These are phyloP conservation scores for Percopsis omiscomaycus DNA, from an alignment of 2,797 vertebrate genomes.

Conservation along the genomic window DNA sequence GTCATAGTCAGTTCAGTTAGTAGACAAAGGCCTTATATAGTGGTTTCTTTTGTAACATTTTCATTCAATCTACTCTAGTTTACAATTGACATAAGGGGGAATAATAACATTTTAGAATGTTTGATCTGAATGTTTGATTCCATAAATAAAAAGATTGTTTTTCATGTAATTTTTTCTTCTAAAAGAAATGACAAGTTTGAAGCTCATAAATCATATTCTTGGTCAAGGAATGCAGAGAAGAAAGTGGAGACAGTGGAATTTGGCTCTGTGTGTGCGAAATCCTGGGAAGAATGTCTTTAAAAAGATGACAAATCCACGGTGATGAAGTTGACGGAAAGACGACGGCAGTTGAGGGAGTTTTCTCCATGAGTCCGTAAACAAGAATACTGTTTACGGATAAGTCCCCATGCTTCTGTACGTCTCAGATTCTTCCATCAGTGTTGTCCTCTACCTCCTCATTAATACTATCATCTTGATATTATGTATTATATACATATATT, in stretches of 20 bases:
- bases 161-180: neutral
- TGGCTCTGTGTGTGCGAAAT: neutral
- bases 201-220: neutral
- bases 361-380: neutral
- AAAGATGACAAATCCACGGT: neutral
- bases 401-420: neutral
- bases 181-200: neutral
- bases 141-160: neutral
- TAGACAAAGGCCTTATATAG: neutral
- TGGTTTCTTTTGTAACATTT: neutral
- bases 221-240: neutral
- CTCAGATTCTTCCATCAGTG: neutral
- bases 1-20: neutral
- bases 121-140: constrained; percentile 22
- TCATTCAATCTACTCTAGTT: neutral
- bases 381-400: neutral
- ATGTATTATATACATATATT: neutral
- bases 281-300: neutral
- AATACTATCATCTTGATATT: neutral
- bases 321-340: neutral
- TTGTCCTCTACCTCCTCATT: no score
- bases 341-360: no score
- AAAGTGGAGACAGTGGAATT: neutral
- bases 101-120: neutral
- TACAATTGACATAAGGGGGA: neutral